Conservation (phyloP, 2,888 invertebrate genomes). For the Meliscaeva auricollis region DNA sequence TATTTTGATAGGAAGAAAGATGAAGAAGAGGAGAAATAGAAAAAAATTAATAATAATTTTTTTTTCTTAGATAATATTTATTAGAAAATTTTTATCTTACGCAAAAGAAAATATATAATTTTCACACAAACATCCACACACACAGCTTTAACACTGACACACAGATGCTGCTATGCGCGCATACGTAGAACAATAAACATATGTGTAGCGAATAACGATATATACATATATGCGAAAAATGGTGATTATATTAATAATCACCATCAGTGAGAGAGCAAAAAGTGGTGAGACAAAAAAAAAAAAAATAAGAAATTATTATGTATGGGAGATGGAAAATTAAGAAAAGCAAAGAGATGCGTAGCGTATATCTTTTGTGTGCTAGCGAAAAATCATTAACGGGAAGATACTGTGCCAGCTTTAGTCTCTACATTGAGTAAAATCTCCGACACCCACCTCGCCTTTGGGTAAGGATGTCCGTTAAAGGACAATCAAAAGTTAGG, state of each 20-base stretch:
- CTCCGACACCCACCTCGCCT: slow-evolving; percentile 47
- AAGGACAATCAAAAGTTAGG: slow-evolving; percentile 67
- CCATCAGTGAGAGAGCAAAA: slow-evolving; percentile 30
- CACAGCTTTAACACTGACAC: too few species aligned
- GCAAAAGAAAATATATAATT: slow-evolving; percentile 62
- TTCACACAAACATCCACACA: slow-evolving; percentile 51
- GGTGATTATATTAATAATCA: slow-evolving; percentile 74
- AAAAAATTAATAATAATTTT: slow-evolving; percentile 33
- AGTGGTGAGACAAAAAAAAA: slow-evolving; percentile 29
- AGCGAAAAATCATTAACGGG: slow-evolving; percentile 57
- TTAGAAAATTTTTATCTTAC: slow-evolving; percentile 75
- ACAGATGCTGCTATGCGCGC: neutral
- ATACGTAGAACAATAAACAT: slow-evolving; percentile 44
- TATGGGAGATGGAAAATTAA: slow-evolving; percentile 61
- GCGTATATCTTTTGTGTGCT: slow-evolving; percentile 62
- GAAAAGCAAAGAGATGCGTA: slow-evolving; percentile 63
- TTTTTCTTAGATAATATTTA: slow-evolving; percentile 75
- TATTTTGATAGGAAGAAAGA: slow-evolving; percentile 23
- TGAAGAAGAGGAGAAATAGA: slow-evolving; percentile 27
- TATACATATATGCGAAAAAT: slow-evolving; percentile 54
- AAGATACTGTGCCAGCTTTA: slow-evolving; percentile 40
- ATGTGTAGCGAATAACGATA: slow-evolving; percentile 21
- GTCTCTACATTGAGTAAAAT: neutral
- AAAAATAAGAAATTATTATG: slow-evolving; percentile 45
- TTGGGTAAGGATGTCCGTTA: slow-evolving; percentile 73